Conservation (phyloP, 2,888 invertebrate species). For the Tortrix viridana region DNA sequence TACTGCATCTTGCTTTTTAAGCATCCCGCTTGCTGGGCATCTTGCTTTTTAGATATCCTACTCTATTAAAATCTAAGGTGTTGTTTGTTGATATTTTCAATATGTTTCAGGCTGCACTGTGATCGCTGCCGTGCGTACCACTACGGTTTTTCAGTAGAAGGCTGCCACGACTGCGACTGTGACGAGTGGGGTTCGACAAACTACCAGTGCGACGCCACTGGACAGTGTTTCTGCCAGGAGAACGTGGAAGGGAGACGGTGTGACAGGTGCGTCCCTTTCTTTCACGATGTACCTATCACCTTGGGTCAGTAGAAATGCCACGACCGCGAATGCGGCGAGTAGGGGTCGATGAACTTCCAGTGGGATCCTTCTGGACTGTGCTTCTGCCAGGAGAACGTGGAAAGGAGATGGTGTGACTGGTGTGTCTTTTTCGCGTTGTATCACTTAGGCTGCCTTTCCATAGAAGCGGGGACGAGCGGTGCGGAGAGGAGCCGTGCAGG, state of each 20-base stretch:
- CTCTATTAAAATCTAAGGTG: no score
- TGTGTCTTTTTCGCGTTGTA: no score
- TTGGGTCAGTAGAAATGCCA: no score
- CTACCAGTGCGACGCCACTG: conserved; percentile 93
- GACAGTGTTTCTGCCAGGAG: conserved; percentile 94
- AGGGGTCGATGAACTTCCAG: conserved; percentile 93
- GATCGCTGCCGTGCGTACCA: conserved; percentile 91
- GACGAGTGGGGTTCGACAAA: conserved; percentile 94
- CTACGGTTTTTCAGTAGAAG: conserved; percentile 92
- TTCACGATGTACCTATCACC: conserved; percentile 84
- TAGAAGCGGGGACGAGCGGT: no score
- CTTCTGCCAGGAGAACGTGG: conserved; percentile 94
- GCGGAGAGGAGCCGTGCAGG: no score
- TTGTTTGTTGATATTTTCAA: no score
- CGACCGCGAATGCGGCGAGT: no score
- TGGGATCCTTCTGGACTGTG: conserved; percentile 96
- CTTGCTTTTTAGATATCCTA: no score
- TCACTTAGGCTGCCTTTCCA: no score
- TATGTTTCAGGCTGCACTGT: conserved; percentile 86
- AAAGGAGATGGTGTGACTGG: conserved; percentile 95
- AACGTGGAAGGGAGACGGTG: conserved; percentile 97
- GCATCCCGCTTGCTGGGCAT: no score
- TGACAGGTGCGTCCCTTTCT: conserved; percentile 82
- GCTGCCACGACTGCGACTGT: conserved; percentile 94
- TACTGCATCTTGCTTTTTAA: no score